Evolutionary conservation across 2,888 invertebrate genomes (phyloP).

Genomic region (Caenorhabditis doughertyi): DNA sequence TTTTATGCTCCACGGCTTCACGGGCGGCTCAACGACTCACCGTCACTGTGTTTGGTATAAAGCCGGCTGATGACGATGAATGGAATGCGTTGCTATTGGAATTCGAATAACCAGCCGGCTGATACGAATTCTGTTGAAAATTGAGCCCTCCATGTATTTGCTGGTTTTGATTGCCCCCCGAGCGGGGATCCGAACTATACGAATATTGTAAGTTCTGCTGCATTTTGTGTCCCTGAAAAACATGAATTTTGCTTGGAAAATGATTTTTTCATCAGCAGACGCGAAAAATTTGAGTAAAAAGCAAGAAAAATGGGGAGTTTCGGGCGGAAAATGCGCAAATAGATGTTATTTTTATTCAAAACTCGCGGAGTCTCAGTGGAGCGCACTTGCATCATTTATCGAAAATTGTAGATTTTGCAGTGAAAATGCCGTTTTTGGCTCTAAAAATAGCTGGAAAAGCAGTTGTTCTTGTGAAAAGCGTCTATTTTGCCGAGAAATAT

Average conservation of each 20-base stretch:
- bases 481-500: no score
- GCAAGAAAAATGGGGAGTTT: no score
- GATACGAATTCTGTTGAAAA: slow-evolving; percentile 71
- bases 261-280: no score
- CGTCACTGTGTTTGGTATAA: slow-evolving; percentile 66
- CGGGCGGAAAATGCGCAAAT: not conserved
- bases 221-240: no score
- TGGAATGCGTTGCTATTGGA: slow-evolving; percentile 67
- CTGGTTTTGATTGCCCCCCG: slow-evolving; percentile 63
- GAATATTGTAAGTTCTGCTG: slow-evolving; percentile 71
- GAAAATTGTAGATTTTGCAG: not conserved
- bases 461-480: no score
- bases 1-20: no score
- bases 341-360: not conserved
- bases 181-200: slow-evolving; percentile 69
- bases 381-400: not conserved
- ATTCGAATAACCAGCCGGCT: slow-evolving; percentile 66
- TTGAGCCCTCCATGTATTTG: slow-evolving; percentile 65
- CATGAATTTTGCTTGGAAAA: not conserved
- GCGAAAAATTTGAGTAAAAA: no score
- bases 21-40: slow-evolving; percentile 25
- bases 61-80: slow-evolving; percentile 62
- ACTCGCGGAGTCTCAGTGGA: slow-evolving; percentile 11
- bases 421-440: not conserved
- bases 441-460: not conserved